These are phyloP conservation scores for Drosophila prolongata DNA, from an alignment of 2,888 invertebrate genomes.

Conservation along the genomic window DNA sequence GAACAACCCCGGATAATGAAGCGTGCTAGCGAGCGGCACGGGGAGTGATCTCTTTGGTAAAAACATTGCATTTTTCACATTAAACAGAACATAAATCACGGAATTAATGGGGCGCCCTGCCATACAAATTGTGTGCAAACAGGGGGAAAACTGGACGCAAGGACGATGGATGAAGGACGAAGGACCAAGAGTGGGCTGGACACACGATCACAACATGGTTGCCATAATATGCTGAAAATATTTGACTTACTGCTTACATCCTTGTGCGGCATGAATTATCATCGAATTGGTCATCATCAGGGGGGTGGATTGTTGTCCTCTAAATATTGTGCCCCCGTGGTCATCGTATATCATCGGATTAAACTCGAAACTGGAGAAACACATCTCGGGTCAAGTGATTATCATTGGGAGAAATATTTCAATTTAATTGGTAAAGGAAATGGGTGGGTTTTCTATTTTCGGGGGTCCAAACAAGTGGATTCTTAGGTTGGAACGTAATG, in stretches of 20 bases:
- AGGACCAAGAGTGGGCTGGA: conserved; percentile 62
- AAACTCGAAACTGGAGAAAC: conserved; percentile 13
- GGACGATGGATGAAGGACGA: background rate
- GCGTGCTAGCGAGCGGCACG: conserved; percentile 60
- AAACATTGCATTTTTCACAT: conserved; percentile 81
- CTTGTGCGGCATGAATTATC: conserved; percentile 68
- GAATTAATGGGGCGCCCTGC: conserved; percentile 70
- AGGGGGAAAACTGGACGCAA: conserved; percentile 15
- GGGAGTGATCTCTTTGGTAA: conserved; percentile 83
- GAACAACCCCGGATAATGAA: conserved; percentile 34
- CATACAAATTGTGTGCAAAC: conserved; percentile 54
- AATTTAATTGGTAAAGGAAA: conserved; percentile 6
- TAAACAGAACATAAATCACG: conserved; percentile 83
- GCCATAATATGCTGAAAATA: conserved; percentile 77
- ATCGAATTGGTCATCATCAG: conserved; percentile 55
- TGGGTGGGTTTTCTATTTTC: background rate
- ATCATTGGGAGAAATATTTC: conserved; percentile 5
- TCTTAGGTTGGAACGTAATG: too few species aligned
- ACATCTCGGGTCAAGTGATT: conserved; percentile 20
- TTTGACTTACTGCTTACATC: conserved; percentile 76
- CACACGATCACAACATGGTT: conserved; percentile 82
- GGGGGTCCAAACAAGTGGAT: too few species aligned
- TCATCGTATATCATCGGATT: conserved; percentile 40
- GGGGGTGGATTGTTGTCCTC: conserved; percentile 17
- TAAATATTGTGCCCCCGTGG: conserved; percentile 24